Conservation (phyloP, 1,140 invertebrate species). For the silkworm (Bombyx mori) region ASM3026992v2 NC_085107.1:18070501-18071000, state of each 20-base stretch:
- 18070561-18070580: slow-evolving; percentile 49
- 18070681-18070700: slow-evolving; percentile 44
- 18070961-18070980: not conserved
- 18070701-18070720: slow-evolving; percentile 32
- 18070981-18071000: slow-evolving; percentile 57
- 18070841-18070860: not conserved
- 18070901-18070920: not conserved
- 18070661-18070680: slow-evolving; percentile 53
- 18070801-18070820: not conserved
- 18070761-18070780: not conserved
- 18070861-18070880: not conserved
- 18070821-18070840: not conserved
- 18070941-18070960: not conserved
- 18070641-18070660: slow-evolving; percentile 26
- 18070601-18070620: slow-evolving; percentile 31
- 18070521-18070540: slow-evolving; percentile 55
- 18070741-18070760: not conserved
- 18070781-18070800: not conserved
- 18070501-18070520: slow-evolving; percentile 59
- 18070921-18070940: not conserved
- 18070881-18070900: not conserved
- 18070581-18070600: slow-evolving; percentile 50
- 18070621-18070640: slow-evolving; percentile 44
- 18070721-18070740: not conserved
- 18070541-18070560: slow-evolving; percentile 51